Evolutionary conservation across 35 echinoderm and acorn worm species (phyloP).

Genomic region (Apostichopus californicus): DNA sequence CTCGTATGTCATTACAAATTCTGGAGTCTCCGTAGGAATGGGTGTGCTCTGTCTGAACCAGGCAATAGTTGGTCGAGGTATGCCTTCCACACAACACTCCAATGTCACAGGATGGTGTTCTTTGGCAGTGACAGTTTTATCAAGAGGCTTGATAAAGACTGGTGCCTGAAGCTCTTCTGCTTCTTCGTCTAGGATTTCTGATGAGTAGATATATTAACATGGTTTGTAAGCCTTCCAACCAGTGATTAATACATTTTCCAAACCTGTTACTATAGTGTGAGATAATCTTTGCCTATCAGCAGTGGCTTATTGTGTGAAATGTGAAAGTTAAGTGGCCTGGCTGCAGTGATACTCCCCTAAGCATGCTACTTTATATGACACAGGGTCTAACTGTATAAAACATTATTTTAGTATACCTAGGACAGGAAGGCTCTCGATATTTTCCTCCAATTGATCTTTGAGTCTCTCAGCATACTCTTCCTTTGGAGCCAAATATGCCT

Average conservation of each 20-base stretch:
- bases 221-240: too few relatives aligned
- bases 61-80: conserved; percentile 83
- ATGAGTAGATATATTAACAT: background rate
- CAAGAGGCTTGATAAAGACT: conserved; percentile 72
- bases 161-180: conserved; percentile 73
- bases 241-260: too few relatives aligned
- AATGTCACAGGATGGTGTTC: conserved; percentile 81
- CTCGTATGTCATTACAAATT: conserved; percentile 84
- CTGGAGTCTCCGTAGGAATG: conserved; percentile 76
- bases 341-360: too few relatives aligned
- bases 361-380: background rate
- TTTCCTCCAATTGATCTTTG: conserved; percentile 81
- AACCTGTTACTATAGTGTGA: too few relatives aligned
- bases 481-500: conserved; percentile 82
- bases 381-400: background rate
- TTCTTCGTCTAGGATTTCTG: conserved; percentile 66
- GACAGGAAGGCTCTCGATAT: conserved; percentile 60
- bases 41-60: conserved; percentile 98
- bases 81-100: conserved; percentile 79
- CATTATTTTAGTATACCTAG: conserved; percentile 44
- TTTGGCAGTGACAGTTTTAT: conserved; percentile 73
- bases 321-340: too few relatives aligned
- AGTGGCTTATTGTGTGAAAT: too few relatives aligned
- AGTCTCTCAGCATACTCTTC: conserved; percentile 85
- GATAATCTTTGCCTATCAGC: too few relatives aligned